A percentile compares a stretch with the other conserved stretches of the same genome.
These are phyloP conservation scores for Brachyrhaphis roseni DNA, from an alignment of 2,797 vertebrate species.

Conservation along the genomic window DNA sequence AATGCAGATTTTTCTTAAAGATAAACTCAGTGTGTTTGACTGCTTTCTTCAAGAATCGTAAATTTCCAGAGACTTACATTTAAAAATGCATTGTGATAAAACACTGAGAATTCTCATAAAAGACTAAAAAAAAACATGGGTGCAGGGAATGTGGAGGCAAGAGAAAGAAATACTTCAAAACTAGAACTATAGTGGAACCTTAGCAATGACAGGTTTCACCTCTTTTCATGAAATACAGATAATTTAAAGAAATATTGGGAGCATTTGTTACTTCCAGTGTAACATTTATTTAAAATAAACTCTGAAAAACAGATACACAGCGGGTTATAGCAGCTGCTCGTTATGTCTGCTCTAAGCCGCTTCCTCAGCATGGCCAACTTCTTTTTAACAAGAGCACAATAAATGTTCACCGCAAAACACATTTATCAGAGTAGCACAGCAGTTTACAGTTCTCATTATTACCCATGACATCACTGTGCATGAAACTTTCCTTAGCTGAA, in stretches of 20 bases:
- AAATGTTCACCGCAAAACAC: no score
- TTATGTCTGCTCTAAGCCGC: no score
- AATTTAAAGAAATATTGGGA: not conserved
- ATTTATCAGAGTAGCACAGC: no score
- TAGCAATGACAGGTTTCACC: not conserved
- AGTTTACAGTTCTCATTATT: no score
- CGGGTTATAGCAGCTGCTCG: no score
- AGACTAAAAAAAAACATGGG: conserved; percentile 72
- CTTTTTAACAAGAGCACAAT: no score
- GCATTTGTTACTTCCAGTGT: no score
- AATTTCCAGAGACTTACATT: conserved; percentile 73
- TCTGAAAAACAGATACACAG: no score
- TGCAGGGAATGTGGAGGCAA: conserved; percentile 38
- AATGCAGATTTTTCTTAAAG: conserved; percentile 27
- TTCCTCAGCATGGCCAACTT: no score
- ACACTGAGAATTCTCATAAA: conserved; percentile 71
- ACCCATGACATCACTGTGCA: no score
- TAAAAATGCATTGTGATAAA: conserved; percentile 71
- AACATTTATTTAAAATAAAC: no score
- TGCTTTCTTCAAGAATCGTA: conserved; percentile 49
- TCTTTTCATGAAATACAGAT: not conserved
- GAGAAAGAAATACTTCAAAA: not conserved
- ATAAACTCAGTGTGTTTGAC: conserved; percentile 21
- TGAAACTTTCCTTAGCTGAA: no score
- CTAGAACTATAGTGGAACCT: not conserved